Base-by-base conservation (phyloP, 64 coral and sea anemone genomes). In the Hydrozoanthus tunicans region DNA sequence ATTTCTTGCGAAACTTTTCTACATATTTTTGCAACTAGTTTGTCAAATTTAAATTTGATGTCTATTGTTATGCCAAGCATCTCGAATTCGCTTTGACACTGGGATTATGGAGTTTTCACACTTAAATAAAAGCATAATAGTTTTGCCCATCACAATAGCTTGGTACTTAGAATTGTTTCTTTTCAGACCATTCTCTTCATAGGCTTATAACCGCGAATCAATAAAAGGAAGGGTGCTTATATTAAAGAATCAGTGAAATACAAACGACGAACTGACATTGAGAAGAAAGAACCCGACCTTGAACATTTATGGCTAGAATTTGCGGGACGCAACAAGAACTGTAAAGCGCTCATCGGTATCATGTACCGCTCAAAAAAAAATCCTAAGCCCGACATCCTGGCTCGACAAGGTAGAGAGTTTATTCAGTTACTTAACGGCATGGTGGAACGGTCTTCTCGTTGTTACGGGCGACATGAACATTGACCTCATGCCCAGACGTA, bases 401-500 rank as follows among this genome's bases (percentile, higher is more conserved):
- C 80, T 82, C 17, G 80, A 82, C 80, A 82, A 82, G 80, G 55
- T 20, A 63, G 80, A 76, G 70, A 73, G 26, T 77, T 89, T 89
- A 73, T 73, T 89, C 70, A 73, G 70, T 56, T 89, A 89, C 58
- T 20, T 89, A 58, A 76, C 86, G 24, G 53, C 70, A 73, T 73
- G 15, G 51, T 73, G 86, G 71, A 73, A 89, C 56, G 86, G 86
- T 51, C 70, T 89, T 73, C 71, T 89, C 6, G 86, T 89, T 89
- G 68, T 89, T 54, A 89, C 86, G 1, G 70, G 86, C 26, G 70
- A 89, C 70, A 56, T 20, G 20, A 20, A 20, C 20, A 20, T 20
- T 20, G 20, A 20, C 20, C 20, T 20, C 56, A 62, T 61, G 71
- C 71, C 32, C 71, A 74, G 71, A 51, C 27, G 71, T 74, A 74